Evolutionary conservation across 2,113 vertebrate genomes (phyloP).

Genomic region (Heloderma charlesbogerti): DNA sequence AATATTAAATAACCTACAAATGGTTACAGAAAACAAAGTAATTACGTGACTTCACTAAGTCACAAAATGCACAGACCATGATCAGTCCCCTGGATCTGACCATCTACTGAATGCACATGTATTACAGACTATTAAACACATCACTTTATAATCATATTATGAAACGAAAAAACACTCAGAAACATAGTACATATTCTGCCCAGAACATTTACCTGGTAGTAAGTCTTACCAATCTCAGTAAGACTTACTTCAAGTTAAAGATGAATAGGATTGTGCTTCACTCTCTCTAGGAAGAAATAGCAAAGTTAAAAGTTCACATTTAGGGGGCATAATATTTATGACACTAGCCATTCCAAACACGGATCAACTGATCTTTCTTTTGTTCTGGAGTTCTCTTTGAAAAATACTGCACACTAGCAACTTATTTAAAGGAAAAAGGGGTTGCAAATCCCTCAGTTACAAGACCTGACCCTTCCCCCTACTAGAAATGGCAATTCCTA

Average conservation of each 20-base stretch:
- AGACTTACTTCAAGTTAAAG: background rate
- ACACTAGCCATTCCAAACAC: background rate
- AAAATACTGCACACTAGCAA: background rate
- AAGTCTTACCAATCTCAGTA: background rate
- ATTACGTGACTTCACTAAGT: background rate
- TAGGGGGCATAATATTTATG: background rate
- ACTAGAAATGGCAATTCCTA: background rate
- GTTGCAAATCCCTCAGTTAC: background rate
- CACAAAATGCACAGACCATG: fast-evolving
- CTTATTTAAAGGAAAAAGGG: background rate
- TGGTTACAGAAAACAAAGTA: background rate
- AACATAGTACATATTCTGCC: background rate
- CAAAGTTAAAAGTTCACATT: background rate
- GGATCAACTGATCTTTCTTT: background rate
- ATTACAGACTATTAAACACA: background rate
- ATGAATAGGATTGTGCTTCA: background rate
- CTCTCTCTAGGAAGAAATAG: background rate
- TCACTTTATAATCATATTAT: background rate
- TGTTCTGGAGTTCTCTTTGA: background rate
- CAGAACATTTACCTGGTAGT: background rate
- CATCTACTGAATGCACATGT: background rate
- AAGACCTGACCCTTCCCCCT: background rate
- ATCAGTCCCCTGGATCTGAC: background rate
- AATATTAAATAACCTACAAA: background rate
- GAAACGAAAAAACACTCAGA: background rate